A percentile compares a stretch with the other conserved stretches of the same genome.
phyloP scores from a whole-genome alignment of 1,140 invertebrate species.

The Drosophila ficusphila region DNA sequence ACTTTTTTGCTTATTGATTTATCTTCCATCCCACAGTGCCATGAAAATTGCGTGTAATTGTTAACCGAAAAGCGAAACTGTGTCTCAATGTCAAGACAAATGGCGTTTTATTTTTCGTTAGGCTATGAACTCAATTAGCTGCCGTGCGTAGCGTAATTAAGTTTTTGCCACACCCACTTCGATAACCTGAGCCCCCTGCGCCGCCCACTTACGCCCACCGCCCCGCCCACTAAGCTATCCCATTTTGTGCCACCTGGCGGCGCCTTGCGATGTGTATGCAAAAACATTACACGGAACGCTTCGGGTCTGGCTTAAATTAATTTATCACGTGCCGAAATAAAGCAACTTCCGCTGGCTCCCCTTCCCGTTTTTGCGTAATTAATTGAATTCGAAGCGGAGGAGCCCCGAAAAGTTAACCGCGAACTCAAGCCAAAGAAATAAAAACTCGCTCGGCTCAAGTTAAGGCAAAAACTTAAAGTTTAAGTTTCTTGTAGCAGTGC shows the following conservation, averaged over 20 bases:
- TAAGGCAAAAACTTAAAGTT: conserved; percentile 34
- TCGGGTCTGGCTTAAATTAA: conserved; percentile 66
- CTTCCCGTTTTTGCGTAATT: conserved; percentile 52
- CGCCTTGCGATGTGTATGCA: conserved; percentile 45
- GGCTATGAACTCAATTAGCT: conserved; percentile 67
- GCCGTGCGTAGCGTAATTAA: conserved; percentile 59
- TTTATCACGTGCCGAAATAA: conserved; percentile 80
- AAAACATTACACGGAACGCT: conserved; percentile 59
- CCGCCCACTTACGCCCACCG: conserved; percentile 21
- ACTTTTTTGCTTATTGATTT: not conserved
- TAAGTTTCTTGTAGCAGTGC: conserved; percentile 18
- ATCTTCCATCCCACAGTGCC: conserved; percentile 18
- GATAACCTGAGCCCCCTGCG: conserved; percentile 1
- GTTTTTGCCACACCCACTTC: conserved; percentile 54
- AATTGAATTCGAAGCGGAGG: conserved; percentile 63
- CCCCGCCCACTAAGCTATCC: not conserved
- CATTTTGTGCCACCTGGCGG: conserved; percentile 19
- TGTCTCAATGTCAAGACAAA: conserved; percentile 48
- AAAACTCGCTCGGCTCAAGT: not conserved
- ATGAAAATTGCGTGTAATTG: conserved; percentile 63
- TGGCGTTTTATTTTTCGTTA: conserved; percentile 49
- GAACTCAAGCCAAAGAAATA: conserved; percentile 1
- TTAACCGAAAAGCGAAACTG: conserved; percentile 41
- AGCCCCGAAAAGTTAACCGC: conserved; percentile 28
- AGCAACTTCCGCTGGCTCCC: conserved; percentile 45